Base-by-base conservation (phyloP, 2,797 vertebrate species). In the Macrochelys suwanniensis region DNA sequence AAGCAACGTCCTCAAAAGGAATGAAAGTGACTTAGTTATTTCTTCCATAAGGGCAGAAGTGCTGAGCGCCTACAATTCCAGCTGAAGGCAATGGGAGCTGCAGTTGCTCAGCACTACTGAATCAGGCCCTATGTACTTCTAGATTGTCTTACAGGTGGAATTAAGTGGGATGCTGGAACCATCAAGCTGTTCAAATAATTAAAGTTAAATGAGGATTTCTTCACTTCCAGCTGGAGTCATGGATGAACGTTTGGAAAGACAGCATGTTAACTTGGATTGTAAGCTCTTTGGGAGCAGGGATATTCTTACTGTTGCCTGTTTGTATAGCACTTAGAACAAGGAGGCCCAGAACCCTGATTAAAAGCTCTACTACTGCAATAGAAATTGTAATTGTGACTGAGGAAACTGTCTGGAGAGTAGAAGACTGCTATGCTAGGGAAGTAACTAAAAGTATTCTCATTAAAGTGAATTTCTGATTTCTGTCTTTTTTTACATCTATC, bases 381-480 rank as follows among this genome's bases (percentile, higher is more conserved):
- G n/a, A 71, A 23, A 42, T 42, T 21, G 37, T 71, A 71, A 84
- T 56, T 49, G 92, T 95, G 89, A 93, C 87, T 88, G 91, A 91
- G 84, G 93, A 80, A 84, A 82, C 59, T 12, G 59, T 77, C 42
- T 50, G 54, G 84, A 93, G 84, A 84, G 82, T 42, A 89, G 65
- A 68, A 91, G 95, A 91, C 85, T 82, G 53, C n/a, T 87, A 87
- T 92, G 5, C 45, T 54, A 97, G 85, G 77, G 89, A 95, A 94
- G 96, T 93, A 51, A 96, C 87, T 51, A 90, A 33, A 94, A 93
- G 49, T 88, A 74, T 89, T 80, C 90, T 49, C 78, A 85, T 96
- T 97, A 87, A 90, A 96, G 95, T 91, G 84, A 97, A 94, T 96
- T 93, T 96, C 82, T 94, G 90, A 92, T 96, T 97, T 68, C 93